Conservation (phyloP, 2,113 vertebrate genomes). For the Malurus cyaneus region DNA sequence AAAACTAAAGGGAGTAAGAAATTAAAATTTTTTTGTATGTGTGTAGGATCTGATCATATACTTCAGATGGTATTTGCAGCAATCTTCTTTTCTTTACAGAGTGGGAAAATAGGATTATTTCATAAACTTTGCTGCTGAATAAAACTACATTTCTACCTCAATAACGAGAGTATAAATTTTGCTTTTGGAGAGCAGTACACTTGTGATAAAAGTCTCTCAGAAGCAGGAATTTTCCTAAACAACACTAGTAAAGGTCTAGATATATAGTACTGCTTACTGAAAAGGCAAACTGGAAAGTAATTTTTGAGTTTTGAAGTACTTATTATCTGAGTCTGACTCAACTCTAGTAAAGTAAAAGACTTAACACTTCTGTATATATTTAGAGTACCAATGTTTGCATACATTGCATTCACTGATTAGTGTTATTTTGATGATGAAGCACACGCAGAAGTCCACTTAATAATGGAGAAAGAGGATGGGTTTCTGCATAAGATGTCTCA, state of each 20-base stretch:
- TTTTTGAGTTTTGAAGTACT: not conserved
- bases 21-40: not conserved
- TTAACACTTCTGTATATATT: not conserved
- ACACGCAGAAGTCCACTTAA: not conserved
- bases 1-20: not conserved
- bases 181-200: not conserved
- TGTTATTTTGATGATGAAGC: not conserved
- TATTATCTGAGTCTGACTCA: not conserved
- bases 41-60: not conserved
- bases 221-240: not conserved
- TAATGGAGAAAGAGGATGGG: not conserved
- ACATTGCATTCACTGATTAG: not conserved
- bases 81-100: not conserved
- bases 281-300: not conserved
- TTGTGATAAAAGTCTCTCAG: not conserved
- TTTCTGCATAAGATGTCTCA: not conserved
- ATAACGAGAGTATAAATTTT: not conserved
- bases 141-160: not conserved
- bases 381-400: not conserved
- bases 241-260: not conserved
- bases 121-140: not conserved
- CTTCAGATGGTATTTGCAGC: not conserved
- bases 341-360: not conserved
- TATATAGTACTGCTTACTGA: not conserved
- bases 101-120: not conserved